Evolutionary conservation across 2,113 vertebrate genomes (phyloP), one percentile per base, ranked within the genome.

Genomic region (Corvus hawaiiensis): DNA sequence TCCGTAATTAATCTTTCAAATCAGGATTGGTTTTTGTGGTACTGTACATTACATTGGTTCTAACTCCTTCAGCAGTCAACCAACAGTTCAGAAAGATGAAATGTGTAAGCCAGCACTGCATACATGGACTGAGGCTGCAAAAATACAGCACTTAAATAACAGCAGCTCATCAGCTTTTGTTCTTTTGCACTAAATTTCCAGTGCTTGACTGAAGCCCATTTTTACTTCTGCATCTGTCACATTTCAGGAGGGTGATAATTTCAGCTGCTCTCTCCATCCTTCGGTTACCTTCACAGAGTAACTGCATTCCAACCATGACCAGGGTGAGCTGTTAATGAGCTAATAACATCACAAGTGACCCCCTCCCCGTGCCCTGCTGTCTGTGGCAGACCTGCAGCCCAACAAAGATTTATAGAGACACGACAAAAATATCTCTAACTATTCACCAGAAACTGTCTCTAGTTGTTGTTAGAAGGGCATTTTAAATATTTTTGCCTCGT

Each of bases 251-350:
- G 46, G 41, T 33, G 85, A 62, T 26, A 22, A 86, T 77, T 92
- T 67, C 83, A 77, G 79, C 68, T 79, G 49, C 55, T 67, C 19
- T 37, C 78, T 66, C 62, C n/a, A 11, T 66, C 63, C 54, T 48
- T 19, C 12, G 5, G 23, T 11, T 51, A 35, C 35, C 33, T 7
- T 52, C 54, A 8, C 66, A 61, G 58, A 11, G 4, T 17, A n/a
- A 26, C 67, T 33, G 55, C 13, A 26, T 56, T 71, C 28, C 30
- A 39, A 35, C 24, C 26, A 10, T 3, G 75, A 24, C n/a, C 28
- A 20, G 46, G 37, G 35, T 39, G 85, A 95, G 10, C 30, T 77
- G 33, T 52, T 88, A 90, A 92, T 88, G 67, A 58, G 82, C 69
- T 55, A 84, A 83, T 20, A 37, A 80, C 63, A 80, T 5, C 72